Conservation (phyloP, 2,888 invertebrate species). For the Lasioglossum calceatum region DNA sequence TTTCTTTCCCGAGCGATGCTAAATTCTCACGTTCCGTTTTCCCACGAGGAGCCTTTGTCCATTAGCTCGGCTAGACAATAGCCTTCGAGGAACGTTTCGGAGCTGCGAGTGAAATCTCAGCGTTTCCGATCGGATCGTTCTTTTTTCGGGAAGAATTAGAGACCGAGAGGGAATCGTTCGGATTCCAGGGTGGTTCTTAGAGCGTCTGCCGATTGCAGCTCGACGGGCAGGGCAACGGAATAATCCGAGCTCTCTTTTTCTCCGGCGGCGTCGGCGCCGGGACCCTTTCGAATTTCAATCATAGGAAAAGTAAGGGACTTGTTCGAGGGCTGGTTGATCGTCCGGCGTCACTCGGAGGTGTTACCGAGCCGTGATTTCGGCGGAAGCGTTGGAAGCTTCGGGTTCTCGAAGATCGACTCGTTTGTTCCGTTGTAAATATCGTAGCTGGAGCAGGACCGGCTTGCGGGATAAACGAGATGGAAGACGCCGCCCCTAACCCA, state of each 20-base stretch:
- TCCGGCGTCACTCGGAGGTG: background rate
- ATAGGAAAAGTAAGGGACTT: background rate
- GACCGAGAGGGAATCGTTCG: constrained; percentile 33
- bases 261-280: background rate
- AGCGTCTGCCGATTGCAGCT: background rate
- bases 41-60: background rate
- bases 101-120: background rate
- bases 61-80: background rate
- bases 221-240: background rate
- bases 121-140: background rate
- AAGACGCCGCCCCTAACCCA: constrained; percentile 24
- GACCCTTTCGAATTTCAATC: constrained; percentile 2
- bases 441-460: constrained; percentile 5
- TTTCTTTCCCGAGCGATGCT: background rate
- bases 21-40: background rate
- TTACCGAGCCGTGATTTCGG: constrained; percentile 15
- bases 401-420: constrained; percentile 47
- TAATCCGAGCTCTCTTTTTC: background rate
- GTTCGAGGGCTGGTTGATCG: background rate
- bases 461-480: constrained; percentile 5
- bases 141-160: background rate
- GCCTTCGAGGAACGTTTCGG: background rate
- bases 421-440: constrained; percentile 53
- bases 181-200: constrained; percentile 35
- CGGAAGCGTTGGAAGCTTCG: constrained; percentile 7